Conservation (phyloP, 2,113 vertebrate species). For the Acrocephalus kingi region DNA sequence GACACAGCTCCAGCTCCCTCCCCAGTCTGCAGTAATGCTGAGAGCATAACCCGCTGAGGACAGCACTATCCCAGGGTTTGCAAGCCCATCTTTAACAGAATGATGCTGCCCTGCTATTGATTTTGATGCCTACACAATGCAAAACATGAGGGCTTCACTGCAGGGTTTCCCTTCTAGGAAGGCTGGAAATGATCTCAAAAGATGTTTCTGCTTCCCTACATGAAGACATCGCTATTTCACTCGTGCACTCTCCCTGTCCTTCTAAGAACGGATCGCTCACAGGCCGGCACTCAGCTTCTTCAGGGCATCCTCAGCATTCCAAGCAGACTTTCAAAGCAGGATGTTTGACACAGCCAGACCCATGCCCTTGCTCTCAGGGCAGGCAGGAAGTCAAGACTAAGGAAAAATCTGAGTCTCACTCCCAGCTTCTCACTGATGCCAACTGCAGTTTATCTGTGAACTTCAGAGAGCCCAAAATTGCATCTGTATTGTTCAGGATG, state of each 20-base stretch:
- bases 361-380: not conserved
- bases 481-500: not conserved
- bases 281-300: not conserved
- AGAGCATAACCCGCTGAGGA: not conserved
- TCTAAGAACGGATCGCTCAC: not conserved
- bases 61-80: not conserved
- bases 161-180: not conserved
- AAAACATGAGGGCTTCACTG: not conserved
- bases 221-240: not conserved
- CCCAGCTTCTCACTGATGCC: not conserved
- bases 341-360: not conserved
- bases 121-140: not conserved
- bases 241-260: not conserved
- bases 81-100: not conserved
- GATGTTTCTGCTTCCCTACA: accelerated
- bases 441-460: not conserved
- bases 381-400: not conserved
- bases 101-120: not conserved
- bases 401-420: not conserved
- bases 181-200: not conserved
- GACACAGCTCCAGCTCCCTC: not conserved
- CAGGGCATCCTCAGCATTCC: not conserved
- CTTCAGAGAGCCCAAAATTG: not conserved
- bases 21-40: not conserved
- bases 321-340: not conserved